Evolutionary conservation across 2,113 vertebrate species (phyloP), one percentile per base, ranked within the genome.

Genomic region (Spea multiplicata): DNA sequence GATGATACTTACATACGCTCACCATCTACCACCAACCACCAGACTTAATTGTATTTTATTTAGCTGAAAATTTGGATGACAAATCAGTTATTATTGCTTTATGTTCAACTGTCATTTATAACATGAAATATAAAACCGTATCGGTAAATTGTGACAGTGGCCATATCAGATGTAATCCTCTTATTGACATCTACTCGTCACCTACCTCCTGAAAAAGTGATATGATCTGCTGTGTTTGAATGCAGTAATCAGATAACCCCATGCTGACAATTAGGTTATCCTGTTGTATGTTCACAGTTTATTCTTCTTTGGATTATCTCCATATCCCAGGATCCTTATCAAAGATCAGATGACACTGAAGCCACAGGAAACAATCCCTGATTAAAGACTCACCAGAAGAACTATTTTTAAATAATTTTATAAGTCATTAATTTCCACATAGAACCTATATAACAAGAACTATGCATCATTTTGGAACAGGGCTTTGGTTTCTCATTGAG

Each of bases 301-400:
- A 45, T 52, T 71, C 57, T 53, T 12, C 2, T 62, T 61, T 9
- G 14, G 13, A 53, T 30, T 59, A 59, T 59, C 55, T 59, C 55
- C 55, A 59, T 78, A 78, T 78, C 76, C 66, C 6, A 44, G 47
- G 70, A 55, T 78, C 46, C 72, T 65, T 55, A 64, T 50, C 47
- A 65, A 64, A 71, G 71, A 67, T 71, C 59, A 71, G 55, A 78
- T 78, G 47, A 70, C 47, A 48, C 17, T 64, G 47, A 72, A 71
- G 67, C 55, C 48, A 52, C 57, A 53, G 16, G 16, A 52, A 59
- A 55, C 75, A 46, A 17, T 44, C 47, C 49, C 57, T 70, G 44
- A 66, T 62, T 8, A 67, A 3, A 45, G 9, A 61, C 4, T 49
- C 59, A 17, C 52, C 72, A 74, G 64, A 74, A 64, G 72, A 48